phyloP scores from a whole-genome alignment of 2,888 invertebrate genomes.

The Steromphala cineraria region DNA sequence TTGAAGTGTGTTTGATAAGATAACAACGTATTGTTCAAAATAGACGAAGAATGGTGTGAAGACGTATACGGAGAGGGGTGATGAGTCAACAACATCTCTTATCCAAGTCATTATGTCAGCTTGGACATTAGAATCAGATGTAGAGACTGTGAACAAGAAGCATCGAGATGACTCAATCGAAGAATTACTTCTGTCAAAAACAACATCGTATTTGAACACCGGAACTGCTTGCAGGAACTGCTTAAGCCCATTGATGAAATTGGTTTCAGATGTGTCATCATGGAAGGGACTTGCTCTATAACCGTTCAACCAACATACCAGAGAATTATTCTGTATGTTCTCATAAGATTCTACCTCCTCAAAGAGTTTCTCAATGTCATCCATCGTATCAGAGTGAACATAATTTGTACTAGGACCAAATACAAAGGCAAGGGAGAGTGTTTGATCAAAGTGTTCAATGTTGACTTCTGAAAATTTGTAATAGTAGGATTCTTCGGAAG shows the following conservation, averaged over 20 bases:
- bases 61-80: conserved; percentile 48
- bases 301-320: conserved; percentile 32
- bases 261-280: neutral
- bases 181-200: conserved; percentile 38
- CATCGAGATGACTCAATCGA: conserved; percentile 82
- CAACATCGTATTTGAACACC: conserved; percentile 37
- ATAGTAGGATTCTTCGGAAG: conserved; percentile 57
- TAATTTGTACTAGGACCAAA: conserved; percentile 28
- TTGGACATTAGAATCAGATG: conserved; percentile 79
- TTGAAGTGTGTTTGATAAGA: conserved; percentile 62
- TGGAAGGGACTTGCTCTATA: conserved; percentile 21
- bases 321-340: conserved; percentile 23
- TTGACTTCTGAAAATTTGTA: conserved; percentile 38
- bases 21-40: conserved; percentile 64
- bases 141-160: conserved; percentile 28
- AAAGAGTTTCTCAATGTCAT: conserved; percentile 21
- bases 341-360: conserved; percentile 7
- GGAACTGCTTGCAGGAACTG: neutral
- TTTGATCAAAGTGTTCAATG: conserved; percentile 37
- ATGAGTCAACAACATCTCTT: conserved; percentile 51
- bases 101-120: conserved; percentile 59
- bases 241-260: neutral
- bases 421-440: conserved; percentile 35
- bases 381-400: neutral
- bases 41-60: conserved; percentile 60